Evolutionary conservation across 1,140 invertebrate genomes (phyloP), one percentile per base, ranked within the genome.

Genomic region (Hyposmocoma kahamanoa): DNA sequence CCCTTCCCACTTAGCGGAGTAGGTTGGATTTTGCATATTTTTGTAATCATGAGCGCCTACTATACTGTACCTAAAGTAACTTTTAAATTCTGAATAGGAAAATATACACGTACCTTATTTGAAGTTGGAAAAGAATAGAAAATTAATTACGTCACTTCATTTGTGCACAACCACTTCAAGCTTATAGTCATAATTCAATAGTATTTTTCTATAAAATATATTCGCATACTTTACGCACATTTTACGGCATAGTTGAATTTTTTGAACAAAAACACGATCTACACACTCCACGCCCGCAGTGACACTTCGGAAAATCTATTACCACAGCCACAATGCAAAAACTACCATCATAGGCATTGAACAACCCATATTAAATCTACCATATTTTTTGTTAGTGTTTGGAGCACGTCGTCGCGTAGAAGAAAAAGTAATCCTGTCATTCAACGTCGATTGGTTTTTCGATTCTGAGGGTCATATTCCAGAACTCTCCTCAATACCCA

Each of bases 201-300:
- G 57, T 41, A 36, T 13, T 52, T 59, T 65, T 56, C 50, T 42
- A 50, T 47, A 39, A 56, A 62, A 57, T 57, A 65, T 57, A 63
- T 61, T 58, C 55, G 57, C 55, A 60, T 58, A 56, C 18, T 45
- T 50, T 38, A 62, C 42, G 50, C 64, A 67, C 72, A 78, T 78
- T 70, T 72, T 66, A 67, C 58, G 52, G 53, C 54, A 62, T 56
- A 32, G 32, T 58, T 54, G 30, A 46, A 48, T 44, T 48, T 59
- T 47, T 48, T 24, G 13, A 49, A 70, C 58, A 56, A 65, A 68
- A 74, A 72, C 63, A 73, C 68, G 51, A 72, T 65, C 71, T 22
- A 39, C 42, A 56, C 52, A 49, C 45, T 43, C 50, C 47, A 53
- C 39, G 49, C 47, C 38, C 50, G 24, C 47, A 48, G 47, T 72